phyloP scores from a whole-genome alignment of 2,797 vertebrate genomes.

The Pseudochromis fuscus region DNA sequence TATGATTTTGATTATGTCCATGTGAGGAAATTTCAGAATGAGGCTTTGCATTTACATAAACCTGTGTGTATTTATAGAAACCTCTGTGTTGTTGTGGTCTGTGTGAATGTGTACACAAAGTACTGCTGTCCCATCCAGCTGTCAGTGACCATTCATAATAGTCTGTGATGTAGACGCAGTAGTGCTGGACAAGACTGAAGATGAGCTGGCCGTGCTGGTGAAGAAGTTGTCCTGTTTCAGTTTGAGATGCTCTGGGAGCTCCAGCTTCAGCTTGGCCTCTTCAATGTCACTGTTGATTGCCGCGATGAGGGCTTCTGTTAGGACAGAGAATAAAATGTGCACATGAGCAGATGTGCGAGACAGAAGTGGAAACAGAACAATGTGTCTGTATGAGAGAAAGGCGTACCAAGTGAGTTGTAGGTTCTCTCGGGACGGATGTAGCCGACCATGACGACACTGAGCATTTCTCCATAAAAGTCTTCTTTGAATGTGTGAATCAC shows the following conservation, averaged over 20 bases:
- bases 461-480: slow-evolving; percentile 95
- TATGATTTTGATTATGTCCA: slow-evolving; percentile 20
- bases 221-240: slow-evolving; percentile 93
- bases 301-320: slow-evolving; percentile 91
- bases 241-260: slow-evolving; percentile 91
- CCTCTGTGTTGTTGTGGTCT: slow-evolving; percentile 7
- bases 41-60: slow-evolving; percentile 28
- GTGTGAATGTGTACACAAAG: slow-evolving; percentile 3
- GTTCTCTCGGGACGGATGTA: slow-evolving; percentile 97
- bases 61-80: slow-evolving; percentile 7
- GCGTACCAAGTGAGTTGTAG: slow-evolving; percentile 91
- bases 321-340: not conserved
- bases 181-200: slow-evolving; percentile 56
- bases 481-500: slow-evolving; percentile 95
- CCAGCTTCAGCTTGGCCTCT: slow-evolving; percentile 90
- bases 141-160: slow-evolving; percentile 89
- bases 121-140: slow-evolving; percentile 44
- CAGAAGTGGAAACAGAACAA: not conserved
- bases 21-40: slow-evolving; percentile 16
- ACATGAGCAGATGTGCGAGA: not conserved
- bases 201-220: slow-evolving; percentile 63
- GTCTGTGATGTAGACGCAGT: slow-evolving; percentile 73
- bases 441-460: slow-evolving; percentile 92
- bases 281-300: slow-evolving; percentile 94
- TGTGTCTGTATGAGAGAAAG: not conserved